These are phyloP conservation scores for Heteromormyrus szaboi DNA, from an alignment of 2,797 vertebrate species.

Conservation along the genomic window DNA sequence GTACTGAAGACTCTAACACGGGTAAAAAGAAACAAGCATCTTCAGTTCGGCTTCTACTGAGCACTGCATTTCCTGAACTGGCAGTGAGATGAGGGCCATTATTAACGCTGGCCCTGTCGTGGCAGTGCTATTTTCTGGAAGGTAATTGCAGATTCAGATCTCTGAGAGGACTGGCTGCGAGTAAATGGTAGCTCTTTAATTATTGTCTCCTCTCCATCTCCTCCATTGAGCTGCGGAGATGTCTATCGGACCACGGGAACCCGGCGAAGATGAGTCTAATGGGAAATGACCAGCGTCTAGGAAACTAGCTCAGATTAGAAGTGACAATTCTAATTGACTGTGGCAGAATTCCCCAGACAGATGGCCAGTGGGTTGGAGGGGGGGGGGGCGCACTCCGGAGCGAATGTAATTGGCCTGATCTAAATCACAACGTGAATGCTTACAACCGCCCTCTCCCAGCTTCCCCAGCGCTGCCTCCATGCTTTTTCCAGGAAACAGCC, in stretches of 20 bases:
- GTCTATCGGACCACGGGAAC: conserved; percentile 75
- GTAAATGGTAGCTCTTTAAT: conserved; percentile 91
- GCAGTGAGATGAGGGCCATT: conserved; percentile 66
- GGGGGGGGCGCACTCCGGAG: conserved; percentile 86
- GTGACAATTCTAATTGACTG: conserved; percentile 93
- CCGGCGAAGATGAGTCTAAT: conserved; percentile 82
- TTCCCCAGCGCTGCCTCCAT: background rate
- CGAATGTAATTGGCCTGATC: conserved; percentile 92
- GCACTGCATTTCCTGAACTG: conserved; percentile 61
- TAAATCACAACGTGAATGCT: conserved; percentile 60
- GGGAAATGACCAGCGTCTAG: conserved; percentile 85
- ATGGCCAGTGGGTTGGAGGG: conserved; percentile 51
- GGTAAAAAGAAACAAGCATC: conserved; percentile 61
- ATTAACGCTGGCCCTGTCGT: conserved; percentile 67
- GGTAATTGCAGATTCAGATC: conserved; percentile 82
- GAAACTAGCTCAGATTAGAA: conserved; percentile 82
- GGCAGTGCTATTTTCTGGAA: conserved; percentile 77
- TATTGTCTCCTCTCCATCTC: conserved; percentile 72
- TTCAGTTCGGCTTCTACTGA: conserved; percentile 69
- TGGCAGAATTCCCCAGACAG: conserved; percentile 81
- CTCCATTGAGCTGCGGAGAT: conserved; percentile 68
- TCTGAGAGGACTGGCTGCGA: conserved; percentile 76
- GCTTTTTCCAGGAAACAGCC: background rate
- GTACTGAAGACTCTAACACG: conserved; percentile 58
- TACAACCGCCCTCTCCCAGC: background rate